Conservation (phyloP, 2,113 vertebrate genomes). For the Phylloscopus whistleri region DNA sequence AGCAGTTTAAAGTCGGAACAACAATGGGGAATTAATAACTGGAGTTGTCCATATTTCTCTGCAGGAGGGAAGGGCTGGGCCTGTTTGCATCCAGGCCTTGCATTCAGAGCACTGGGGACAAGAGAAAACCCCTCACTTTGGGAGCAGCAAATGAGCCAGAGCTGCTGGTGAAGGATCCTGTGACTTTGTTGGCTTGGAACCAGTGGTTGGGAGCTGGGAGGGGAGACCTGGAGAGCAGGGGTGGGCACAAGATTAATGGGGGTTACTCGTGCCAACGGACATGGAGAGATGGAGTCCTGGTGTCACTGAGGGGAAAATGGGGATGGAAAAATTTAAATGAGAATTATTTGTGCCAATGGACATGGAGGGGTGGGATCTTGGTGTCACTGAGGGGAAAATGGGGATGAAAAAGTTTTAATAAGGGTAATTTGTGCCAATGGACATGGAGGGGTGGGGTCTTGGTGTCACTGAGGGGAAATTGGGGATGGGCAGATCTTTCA, state of each 20-base stretch:
- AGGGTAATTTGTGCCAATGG: too few relatives aligned
- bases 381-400: neutral
- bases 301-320: neutral
- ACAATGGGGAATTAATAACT: conserved; percentile 46
- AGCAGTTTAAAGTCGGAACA: conserved; percentile 34
- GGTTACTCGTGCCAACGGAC: neutral
- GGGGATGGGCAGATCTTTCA: fast-evolving
- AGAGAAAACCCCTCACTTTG: neutral
- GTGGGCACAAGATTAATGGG: neutral
- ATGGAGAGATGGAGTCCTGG: fast-evolving
- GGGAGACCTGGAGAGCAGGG: neutral
- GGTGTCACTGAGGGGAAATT: neutral
- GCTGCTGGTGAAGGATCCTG: neutral
- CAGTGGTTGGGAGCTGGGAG: neutral
- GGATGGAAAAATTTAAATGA: neutral
- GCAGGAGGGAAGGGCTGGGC: neutral
- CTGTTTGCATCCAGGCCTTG: neutral
- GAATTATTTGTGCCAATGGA: neutral
- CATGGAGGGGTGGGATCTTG: fast-evolving
- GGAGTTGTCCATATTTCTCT: neutral
- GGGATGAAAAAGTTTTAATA: too few relatives aligned
- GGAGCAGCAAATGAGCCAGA: neutral
- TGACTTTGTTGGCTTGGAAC: neutral
- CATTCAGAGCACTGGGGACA: neutral
- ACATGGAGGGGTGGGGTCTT: fast-evolving